Evolutionary conservation across 2,888 invertebrate genomes (phyloP), one percentile per base, ranked within the genome.

Genomic region (Erebia palarica): DNA sequence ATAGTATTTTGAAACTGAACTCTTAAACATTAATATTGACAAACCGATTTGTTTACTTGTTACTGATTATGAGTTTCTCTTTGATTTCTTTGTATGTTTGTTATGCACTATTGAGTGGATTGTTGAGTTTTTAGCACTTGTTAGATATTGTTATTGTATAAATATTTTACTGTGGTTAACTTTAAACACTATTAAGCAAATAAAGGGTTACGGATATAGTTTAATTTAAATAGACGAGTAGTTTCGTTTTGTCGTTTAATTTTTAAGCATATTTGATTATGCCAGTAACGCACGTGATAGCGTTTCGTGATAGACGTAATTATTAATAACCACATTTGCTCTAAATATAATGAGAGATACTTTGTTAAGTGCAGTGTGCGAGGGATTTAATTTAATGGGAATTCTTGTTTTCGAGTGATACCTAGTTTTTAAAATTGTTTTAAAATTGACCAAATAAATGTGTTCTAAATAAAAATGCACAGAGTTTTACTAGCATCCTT

Each of bases 391-490:
- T 78, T 78, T 75, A 73, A 78, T 73, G 75, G 77, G 78, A 71
- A 77, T 74, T 85, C 84, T 84, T 84, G 85, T 90, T 90, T 89
- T 90, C 78, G 90, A 88, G 91, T 91, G 90, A 87, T 88, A 84
- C 83, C 86, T 89, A 87, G 86, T 89, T 91, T 88, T 86, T 84
- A 88, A 68, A 86, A 83, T 82, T 88, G 86, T 89, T 90, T 85
- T 88, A 84, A 88, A 85, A 88, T 87, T 92, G 93, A 93, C 93
- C 92, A 92, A 93, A 92, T 92, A 93, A 92, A 93, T 91, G 93
- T 93, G 93, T 93, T 93, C 92, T 89, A 81, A 91, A 88, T 87
- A 88, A 91, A 84, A 84, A 75, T 66, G 65, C 69, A 65, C 75
- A 67, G 59, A 51, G 47, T 64, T 76, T 73, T 76, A 74, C 65